Base-by-base conservation (phyloP, 1,140 invertebrate genomes). In the Acromyrmex heyeri region DNA sequence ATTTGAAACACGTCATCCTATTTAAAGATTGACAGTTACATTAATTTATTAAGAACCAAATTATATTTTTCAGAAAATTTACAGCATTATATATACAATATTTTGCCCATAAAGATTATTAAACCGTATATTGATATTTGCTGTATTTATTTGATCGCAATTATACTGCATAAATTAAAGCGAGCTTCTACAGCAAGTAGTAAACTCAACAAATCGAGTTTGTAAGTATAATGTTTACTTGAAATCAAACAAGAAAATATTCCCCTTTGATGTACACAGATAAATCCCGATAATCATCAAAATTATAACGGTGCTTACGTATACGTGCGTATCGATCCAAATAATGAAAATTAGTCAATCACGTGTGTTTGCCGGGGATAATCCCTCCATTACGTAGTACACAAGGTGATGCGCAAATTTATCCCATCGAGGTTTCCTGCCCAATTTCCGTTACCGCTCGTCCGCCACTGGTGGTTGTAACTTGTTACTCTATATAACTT, bases 311-410 rank as follows among this genome's bases (percentile, higher is more conserved):
- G n/a, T 27, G 7, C 38, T 14, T 18, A 27, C 10, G 27, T 21
- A 61, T 38, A n/a, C 53, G 50, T 8, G 27, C 16, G 21, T 53
- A 75, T 73, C 55, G 55, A 83, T 50, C 34, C 69, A 50, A 67
- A 50, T 83, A 83, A 83, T 83, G 79, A 75, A 83, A 75, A 83
- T 83, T 83, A 61, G 67, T 75, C 79, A 75, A 83, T 83, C 44
- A 75, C 12, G n/a, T 48, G 55, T 61, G 69, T 61, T 82, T 59
- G 53, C 34, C 38, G 55, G 18, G 55, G 18, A 72, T 73, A 48
- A 82, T 82, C 21, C 8, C 24, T 27, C 79, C 72, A 82, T 82
- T 59, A 57, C 53, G 18, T 38, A 14, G 21, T 59, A 72, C 34
- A 72, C 67, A 21, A 57, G 65, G 34, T 21, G 30, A 34, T 14